Conservation (phyloP, 2,888 invertebrate species). For the Papilio gigon region DNA sequence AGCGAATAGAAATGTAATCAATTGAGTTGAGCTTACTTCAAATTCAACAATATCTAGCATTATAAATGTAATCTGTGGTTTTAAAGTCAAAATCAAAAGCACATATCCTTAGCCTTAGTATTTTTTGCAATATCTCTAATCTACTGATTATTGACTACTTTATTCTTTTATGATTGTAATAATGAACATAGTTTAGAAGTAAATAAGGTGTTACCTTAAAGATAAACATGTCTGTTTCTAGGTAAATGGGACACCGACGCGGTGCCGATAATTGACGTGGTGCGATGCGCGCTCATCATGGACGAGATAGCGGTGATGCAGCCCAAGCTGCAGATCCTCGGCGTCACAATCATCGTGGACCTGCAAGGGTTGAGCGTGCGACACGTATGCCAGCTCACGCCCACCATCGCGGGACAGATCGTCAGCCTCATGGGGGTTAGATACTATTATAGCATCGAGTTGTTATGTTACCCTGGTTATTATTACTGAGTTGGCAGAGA, state of each 20-base stretch:
- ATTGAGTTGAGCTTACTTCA: too few relatives aligned
- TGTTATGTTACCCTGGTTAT: constrained; percentile 4
- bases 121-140: too few relatives aligned
- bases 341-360: constrained; percentile 74
- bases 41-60: background rate
- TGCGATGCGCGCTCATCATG: constrained; percentile 71
- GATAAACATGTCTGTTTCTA: constrained; percentile 49
- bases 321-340: constrained; percentile 73
- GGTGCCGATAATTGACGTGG: constrained; percentile 67
- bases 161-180: too few relatives aligned
- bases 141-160: too few relatives aligned
- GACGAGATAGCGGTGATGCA: constrained; percentile 73
- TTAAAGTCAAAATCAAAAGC: too few relatives aligned
- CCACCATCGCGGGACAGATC: constrained; percentile 69
- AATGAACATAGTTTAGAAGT: too few relatives aligned
- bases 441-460: too few relatives aligned
- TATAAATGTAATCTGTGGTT: too few relatives aligned
- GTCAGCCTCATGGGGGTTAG: constrained; percentile 74
- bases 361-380: constrained; percentile 65
- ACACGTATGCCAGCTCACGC: constrained; percentile 66
- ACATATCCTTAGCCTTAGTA: too few relatives aligned
- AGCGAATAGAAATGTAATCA: background rate
- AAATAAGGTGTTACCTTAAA: too few relatives aligned
- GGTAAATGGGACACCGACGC: constrained; percentile 69
- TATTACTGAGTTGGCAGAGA: background rate